Conservation (phyloP, 2,888 invertebrate genomes). For the Bhutanitis thaidina region DNA sequence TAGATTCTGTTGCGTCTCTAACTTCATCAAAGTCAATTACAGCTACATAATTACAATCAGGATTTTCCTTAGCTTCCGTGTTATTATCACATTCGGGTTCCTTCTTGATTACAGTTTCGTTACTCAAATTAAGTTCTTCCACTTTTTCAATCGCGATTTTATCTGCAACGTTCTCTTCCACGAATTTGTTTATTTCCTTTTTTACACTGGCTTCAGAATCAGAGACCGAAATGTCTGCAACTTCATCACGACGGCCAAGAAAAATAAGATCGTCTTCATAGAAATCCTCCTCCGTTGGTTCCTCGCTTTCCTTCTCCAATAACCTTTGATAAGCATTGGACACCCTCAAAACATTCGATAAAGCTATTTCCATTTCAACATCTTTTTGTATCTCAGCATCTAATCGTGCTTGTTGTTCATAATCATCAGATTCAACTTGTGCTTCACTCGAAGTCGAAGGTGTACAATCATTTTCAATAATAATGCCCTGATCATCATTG, state of each 20-base stretch:
- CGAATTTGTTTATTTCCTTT: not conserved
- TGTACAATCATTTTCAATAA: too few relatives aligned
- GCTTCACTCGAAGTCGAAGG: too few relatives aligned
- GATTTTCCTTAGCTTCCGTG: too few relatives aligned
- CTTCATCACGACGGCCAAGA: not conserved
- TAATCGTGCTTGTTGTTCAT: not conserved
- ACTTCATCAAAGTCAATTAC: too few relatives aligned
- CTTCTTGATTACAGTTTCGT: not conserved
- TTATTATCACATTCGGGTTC: too few relatives aligned
- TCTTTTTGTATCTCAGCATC: too few relatives aligned
- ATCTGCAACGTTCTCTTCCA: not conserved
- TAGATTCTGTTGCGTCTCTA: too few relatives aligned
- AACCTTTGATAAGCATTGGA: constrained; percentile 3
- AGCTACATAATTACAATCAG: too few relatives aligned
- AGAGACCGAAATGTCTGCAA: not conserved
- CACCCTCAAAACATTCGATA: constrained; percentile 3
- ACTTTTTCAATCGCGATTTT: not conserved
- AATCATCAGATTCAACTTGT: not conserved
- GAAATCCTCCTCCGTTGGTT: not conserved
- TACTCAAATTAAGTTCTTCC: not conserved
- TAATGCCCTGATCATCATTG: too few relatives aligned
- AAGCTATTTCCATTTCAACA: constrained; percentile 4
- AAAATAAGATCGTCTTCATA: not conserved
- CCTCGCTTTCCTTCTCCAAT: constrained; percentile 2
- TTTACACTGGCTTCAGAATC: not conserved